Evolutionary conservation across 64 coral and sea anemone species (phyloP).

Genomic region (Pocillopora verrucosa): DNA sequence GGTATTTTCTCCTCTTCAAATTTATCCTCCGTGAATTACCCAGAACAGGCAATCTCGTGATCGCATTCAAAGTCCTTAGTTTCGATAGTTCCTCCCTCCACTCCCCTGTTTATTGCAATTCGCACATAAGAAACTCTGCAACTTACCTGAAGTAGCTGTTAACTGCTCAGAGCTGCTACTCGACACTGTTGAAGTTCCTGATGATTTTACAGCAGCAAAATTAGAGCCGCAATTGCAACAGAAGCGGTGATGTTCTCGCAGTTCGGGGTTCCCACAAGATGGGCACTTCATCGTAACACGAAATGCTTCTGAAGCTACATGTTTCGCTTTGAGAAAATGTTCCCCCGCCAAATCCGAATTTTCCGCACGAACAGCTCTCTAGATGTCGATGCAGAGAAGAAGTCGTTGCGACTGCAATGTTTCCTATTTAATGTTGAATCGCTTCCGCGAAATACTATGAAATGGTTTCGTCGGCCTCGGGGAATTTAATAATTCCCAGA

Average conservation of each 20-base stretch:
- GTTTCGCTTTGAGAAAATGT: not conserved
- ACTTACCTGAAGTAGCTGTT: too few species aligned
- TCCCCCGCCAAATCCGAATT: not conserved
- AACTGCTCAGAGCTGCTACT: too few species aligned
- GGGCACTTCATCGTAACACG: slow-evolving; percentile 2
- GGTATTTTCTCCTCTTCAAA: too few species aligned
- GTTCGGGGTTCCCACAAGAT: slow-evolving; percentile 4
- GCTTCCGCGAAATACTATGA: slow-evolving; percentile 4
- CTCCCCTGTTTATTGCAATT: too few species aligned
- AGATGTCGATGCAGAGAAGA: not conserved
- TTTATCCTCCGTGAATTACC: too few species aligned
- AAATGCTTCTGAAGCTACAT: not conserved
- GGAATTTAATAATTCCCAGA: slow-evolving; percentile 16
- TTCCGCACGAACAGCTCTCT: not conserved
- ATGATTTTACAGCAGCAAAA: not conserved
- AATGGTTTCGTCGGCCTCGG: not conserved
- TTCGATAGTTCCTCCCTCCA: too few species aligned
- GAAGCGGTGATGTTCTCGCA: slow-evolving; percentile 28
- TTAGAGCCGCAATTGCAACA: slow-evolving; percentile 3
- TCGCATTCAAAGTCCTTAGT: too few species aligned
- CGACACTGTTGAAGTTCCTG: too few species aligned
- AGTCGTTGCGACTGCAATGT: not conserved
- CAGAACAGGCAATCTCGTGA: too few species aligned
- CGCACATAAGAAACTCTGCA: too few species aligned
- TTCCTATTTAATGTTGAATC: not conserved